Conservation (phyloP, 2,113 vertebrate species). For the Centropristis striata region DNA sequence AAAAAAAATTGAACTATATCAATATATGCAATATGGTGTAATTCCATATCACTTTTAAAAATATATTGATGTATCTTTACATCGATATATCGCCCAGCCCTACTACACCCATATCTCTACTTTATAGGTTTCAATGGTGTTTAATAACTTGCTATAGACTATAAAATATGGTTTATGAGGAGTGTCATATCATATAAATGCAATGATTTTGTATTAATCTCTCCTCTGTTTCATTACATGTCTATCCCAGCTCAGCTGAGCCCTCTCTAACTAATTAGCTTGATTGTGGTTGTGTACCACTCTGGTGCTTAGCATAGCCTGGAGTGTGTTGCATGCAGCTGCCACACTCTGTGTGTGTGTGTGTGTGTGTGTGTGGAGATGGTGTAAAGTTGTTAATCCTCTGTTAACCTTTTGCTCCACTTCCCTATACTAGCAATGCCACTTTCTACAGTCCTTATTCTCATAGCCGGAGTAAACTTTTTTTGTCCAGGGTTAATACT, state of each 20-base stretch:
- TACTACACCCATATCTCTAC: background rate
- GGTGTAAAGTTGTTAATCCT: slow-evolving; percentile 44
- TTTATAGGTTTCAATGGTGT: background rate
- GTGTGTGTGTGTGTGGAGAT: slow-evolving; percentile 10
- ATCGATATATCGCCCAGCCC: too few species aligned
- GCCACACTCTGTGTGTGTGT: slow-evolving; percentile 63
- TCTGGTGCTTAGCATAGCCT: slow-evolving; percentile 8
- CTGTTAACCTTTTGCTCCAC: slow-evolving; percentile 58
- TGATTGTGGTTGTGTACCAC: slow-evolving; percentile 12
- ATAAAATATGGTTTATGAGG: background rate
- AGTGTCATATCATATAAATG: background rate
- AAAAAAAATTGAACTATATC: too few species aligned
- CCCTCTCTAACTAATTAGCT: slow-evolving; percentile 26
- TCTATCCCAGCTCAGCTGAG: background rate
- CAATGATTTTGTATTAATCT: background rate
- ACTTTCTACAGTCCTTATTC: background rate
- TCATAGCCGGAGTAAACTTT: too few species aligned
- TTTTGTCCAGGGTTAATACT: background rate
- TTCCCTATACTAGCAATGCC: slow-evolving; percentile 23
- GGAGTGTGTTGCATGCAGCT: background rate
- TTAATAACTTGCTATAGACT: background rate
- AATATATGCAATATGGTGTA: too few species aligned
- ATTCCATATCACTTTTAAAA: too few species aligned
- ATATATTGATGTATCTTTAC: too few species aligned
- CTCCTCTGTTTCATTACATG: background rate